phyloP scores from a whole-genome alignment of 1,140 invertebrate genomes.

The Aphidius ervi region DNA sequence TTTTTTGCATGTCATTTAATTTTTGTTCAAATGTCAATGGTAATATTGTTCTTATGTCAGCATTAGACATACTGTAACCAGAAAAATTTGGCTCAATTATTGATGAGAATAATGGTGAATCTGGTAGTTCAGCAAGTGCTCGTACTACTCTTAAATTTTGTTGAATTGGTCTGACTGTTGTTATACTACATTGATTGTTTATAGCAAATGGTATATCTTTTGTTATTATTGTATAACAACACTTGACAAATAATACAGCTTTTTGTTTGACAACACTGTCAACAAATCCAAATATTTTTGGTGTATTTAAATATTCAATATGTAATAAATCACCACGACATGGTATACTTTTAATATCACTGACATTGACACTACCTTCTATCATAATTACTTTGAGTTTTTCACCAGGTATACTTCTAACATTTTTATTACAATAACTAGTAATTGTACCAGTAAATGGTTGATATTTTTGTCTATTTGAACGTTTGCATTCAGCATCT shows the following conservation, averaged over 20 bases:
- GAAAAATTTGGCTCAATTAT: background rate
- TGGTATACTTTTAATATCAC: too few relatives aligned
- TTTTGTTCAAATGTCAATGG: background rate
- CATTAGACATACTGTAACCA: background rate
- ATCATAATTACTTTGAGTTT: background rate
- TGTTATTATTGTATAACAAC: background rate
- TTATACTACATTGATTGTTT: too few relatives aligned
- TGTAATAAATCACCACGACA: background rate
- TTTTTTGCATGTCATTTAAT: background rate
- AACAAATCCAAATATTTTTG: background rate
- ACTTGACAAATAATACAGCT: background rate
- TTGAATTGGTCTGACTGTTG: too few relatives aligned
- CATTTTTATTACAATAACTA: background rate
- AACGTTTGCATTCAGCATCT: background rate
- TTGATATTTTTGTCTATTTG: background rate
- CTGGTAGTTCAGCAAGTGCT: too few relatives aligned
- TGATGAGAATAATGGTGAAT: too few relatives aligned
- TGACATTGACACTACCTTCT: too few relatives aligned
- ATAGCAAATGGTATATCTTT: too few relatives aligned
- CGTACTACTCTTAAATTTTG: too few relatives aligned
- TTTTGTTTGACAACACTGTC: background rate
- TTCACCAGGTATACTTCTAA: background rate
- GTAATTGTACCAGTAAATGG: too few relatives aligned
- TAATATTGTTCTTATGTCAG: background rate
- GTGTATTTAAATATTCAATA: background rate